These are phyloP conservation scores for Calameuta idolon DNA, from an alignment of 2,888 invertebrate species.

Conservation along the genomic window DNA sequence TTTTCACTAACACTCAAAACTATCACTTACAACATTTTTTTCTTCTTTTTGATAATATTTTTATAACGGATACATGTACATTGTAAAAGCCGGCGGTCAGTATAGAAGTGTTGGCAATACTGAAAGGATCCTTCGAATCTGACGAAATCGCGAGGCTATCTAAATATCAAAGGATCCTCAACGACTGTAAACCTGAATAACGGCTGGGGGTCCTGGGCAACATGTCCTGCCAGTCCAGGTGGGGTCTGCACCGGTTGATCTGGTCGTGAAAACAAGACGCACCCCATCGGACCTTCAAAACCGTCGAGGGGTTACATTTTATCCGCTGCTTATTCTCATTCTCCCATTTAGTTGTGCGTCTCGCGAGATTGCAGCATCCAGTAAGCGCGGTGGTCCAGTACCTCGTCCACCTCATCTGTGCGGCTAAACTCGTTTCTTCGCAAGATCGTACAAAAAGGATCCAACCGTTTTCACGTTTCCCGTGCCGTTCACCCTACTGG, in stretches of 20 bases:
- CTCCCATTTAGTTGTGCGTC: conserved; percentile 1
- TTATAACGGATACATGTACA: background rate
- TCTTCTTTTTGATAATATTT: background rate
- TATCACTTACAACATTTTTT: background rate
- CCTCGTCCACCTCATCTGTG: background rate
- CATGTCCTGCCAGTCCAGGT: conserved; percentile 54
- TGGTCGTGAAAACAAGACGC: conserved; percentile 54
- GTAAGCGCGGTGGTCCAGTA: conserved; percentile 34
- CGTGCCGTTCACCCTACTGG: background rate
- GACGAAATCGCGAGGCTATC: conserved; percentile 34
- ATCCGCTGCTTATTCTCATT: background rate
- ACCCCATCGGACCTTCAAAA: conserved; percentile 34
- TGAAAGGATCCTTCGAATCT: conserved; percentile 3
- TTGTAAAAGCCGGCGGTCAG: background rate
- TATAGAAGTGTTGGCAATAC: background rate
- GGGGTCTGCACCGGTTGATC: conserved; percentile 64
- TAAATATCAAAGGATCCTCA: conserved; percentile 53
- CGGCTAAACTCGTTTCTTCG: background rate
- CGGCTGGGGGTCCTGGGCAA: conserved; percentile 60
- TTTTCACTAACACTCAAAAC: background rate
- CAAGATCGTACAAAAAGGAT: background rate
- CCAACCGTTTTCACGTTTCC: background rate
- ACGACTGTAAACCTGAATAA: conserved; percentile 54
- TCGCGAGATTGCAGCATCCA: conserved; percentile 38
- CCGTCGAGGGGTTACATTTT: conserved; percentile 23